Evolutionary conservation across 1,140 invertebrate species (phyloP).

Genomic region (Lethrus apterus): DNA sequence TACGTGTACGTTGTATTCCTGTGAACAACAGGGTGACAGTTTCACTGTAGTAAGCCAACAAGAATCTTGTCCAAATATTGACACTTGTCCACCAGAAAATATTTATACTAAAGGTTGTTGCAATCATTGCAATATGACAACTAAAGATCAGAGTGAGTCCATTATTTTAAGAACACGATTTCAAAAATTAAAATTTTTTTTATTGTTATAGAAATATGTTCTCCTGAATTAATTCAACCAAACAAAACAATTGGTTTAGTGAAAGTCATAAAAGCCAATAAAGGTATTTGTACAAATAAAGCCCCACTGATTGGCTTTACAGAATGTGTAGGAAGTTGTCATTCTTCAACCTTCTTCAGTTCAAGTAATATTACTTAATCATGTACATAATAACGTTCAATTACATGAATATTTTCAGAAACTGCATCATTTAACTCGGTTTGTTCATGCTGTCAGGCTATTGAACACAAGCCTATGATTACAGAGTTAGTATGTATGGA

Average conservation of each 20-base stretch:
- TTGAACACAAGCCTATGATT: conserved; percentile 39
- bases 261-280: conserved; percentile 36
- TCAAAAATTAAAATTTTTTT: neutral
- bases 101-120: conserved; percentile 59
- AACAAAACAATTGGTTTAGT: conserved; percentile 51
- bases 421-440: conserved; percentile 44
- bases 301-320: conserved; percentile 50
- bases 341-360: conserved; percentile 58
- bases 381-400: conserved; percentile 5
- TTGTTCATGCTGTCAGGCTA: conserved; percentile 55
- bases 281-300: conserved; percentile 55
- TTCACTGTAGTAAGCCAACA: conserved; percentile 47
- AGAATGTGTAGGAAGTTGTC: conserved; percentile 58
- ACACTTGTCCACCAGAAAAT: conserved; percentile 48
- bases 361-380: conserved; percentile 42
- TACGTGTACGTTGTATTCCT: conserved; percentile 58
- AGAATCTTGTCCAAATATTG: conserved; percentile 54
- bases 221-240: conserved; percentile 44
- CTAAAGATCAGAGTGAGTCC: conserved; percentile 41
- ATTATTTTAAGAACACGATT: neutral
- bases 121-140: conserved; percentile 51
- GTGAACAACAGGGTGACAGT: conserved; percentile 43
- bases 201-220: conserved; percentile 44
- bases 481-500: conserved; percentile 49
- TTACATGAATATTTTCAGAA: conserved; percentile 40